Evolutionary conservation across 2,113 vertebrate species (phyloP), one percentile per base, ranked within the genome.

Genomic region (Blennius ocellaris): DNA sequence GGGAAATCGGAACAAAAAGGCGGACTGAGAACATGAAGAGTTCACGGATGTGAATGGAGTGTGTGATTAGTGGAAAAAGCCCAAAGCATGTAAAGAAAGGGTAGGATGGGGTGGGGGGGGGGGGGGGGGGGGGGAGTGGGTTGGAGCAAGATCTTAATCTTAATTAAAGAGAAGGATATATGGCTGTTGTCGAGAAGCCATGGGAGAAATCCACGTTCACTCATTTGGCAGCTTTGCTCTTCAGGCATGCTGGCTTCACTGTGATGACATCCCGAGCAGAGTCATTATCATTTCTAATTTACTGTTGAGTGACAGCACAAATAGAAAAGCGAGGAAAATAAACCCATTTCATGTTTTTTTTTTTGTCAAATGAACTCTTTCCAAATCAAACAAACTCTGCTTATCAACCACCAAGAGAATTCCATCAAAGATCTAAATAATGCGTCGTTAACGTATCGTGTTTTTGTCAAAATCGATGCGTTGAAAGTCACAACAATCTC

Each of bases 151-250:
- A 78, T 61, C 52, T 86, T 88, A 60, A 78, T 88, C 81, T 81
- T 89, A 87, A 91, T 91, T 91, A 88, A 81, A 83, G 74, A 75
- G 73, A 85, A 81, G 55, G 81, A 89, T 89, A 76, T 83, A 83
- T 88, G 82, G 84, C 68, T 83, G 80, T 78, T 87, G 80, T 88
- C 87, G 71, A 67, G 76, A 73, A 82, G 80, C 87, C 86, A 78
- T 76, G 6, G 85, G 86, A 85, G 70, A 78, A 87, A 89, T 82
- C 84, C 77, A 76, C 73, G 81, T 89, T 83, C 81, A 80, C 73
- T 91, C 73, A 85, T 90, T 90, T 85, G 79, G 56, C 73, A 83
- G 82, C 79, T 85, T 76, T 71, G 82, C 85, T 90, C 81, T 67
- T 80, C 75, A 73, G 89, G 80, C 90, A 84, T 68, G 80, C 84